Conservation (phyloP, 2,113 vertebrate genomes). For the Pionites leucogaster region DNA sequence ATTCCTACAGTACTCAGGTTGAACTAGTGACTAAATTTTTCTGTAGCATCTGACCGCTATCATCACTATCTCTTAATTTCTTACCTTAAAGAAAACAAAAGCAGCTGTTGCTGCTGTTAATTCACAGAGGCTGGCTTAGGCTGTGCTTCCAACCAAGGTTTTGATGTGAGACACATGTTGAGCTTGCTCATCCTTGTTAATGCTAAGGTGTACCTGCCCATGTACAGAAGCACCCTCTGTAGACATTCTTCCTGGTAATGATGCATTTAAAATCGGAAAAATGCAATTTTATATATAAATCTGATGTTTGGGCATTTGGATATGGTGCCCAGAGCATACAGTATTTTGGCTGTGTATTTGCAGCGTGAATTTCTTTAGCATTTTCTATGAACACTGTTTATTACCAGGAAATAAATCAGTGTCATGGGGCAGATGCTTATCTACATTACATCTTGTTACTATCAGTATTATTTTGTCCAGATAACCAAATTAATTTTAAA, state of each 20-base stretch:
- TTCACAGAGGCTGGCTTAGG: background rate
- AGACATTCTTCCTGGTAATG: background rate
- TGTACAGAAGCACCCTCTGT: background rate
- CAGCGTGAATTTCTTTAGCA: background rate
- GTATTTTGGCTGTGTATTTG: background rate
- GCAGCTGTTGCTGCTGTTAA: background rate
- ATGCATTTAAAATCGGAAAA: background rate
- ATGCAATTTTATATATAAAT: background rate
- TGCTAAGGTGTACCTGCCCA: background rate
- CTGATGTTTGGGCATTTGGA: background rate
- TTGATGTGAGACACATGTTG: background rate
- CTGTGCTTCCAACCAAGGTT: background rate
- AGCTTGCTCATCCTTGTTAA: background rate
- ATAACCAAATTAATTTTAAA: background rate
- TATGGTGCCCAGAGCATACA: background rate
- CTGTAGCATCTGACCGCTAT: background rate
- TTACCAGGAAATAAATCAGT: background rate
- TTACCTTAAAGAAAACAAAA: background rate
- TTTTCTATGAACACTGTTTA: background rate
- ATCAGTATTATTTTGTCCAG: background rate
- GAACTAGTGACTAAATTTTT: background rate
- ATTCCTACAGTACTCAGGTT: background rate
- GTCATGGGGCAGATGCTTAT: background rate
- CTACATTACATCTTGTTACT: background rate
- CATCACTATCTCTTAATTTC: background rate